These are phyloP conservation scores for Tenthredo notha DNA, from an alignment of 2,888 invertebrate species.

Conservation along the genomic window DNA sequence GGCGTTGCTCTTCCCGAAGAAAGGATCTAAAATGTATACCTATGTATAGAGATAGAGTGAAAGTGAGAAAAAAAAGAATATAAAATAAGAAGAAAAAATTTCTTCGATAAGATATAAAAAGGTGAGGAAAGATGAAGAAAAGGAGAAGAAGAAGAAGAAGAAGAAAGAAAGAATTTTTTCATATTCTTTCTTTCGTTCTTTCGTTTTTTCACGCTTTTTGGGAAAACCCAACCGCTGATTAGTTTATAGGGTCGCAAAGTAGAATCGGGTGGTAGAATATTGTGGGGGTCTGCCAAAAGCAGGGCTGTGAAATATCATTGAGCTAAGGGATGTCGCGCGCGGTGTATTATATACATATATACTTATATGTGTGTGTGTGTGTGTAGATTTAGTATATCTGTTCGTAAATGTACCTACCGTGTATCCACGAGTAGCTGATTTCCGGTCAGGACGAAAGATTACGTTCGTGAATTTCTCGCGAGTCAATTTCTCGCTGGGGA, in stretches of 20 bases:
- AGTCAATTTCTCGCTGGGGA: background rate
- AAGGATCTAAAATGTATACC: background rate
- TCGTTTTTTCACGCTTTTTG: background rate
- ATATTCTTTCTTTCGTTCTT: background rate
- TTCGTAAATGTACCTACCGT: background rate
- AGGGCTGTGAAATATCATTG: conserved; percentile 21
- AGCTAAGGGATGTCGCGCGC: background rate
- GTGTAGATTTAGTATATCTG: background rate
- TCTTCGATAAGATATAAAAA: background rate
- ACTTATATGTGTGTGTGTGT: background rate
- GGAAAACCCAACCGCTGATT: background rate
- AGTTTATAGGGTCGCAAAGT: conserved; percentile 28
- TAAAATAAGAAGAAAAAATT: background rate
- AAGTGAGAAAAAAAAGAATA: background rate
- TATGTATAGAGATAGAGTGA: background rate
- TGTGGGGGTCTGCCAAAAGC: background rate
- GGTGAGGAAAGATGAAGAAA: background rate
- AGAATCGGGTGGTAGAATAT: background rate
- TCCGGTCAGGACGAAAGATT: conserved; percentile 15
- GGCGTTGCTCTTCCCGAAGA: background rate
- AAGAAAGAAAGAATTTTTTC: too few relatives aligned
- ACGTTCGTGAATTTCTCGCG: conserved; percentile 1
- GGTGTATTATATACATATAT: background rate
- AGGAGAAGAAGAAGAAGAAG: background rate
- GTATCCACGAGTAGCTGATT: conserved; percentile 4